Base-by-base conservation (phyloP, 2,888 invertebrate genomes). In the Rhagonycha fulva region DNA sequence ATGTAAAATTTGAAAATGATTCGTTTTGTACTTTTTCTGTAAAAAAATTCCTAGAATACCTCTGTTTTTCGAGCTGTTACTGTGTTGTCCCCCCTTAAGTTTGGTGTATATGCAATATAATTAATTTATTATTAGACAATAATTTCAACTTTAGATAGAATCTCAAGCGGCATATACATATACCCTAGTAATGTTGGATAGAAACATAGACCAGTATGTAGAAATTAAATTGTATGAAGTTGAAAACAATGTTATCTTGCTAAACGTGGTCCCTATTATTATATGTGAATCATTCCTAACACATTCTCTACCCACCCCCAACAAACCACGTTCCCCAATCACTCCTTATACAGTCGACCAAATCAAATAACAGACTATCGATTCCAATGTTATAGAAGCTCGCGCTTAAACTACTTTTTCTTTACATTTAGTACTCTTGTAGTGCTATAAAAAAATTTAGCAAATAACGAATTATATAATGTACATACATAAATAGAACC, bases 191-290 rank as follows among this genome's bases (percentile, higher is more conserved):
- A 47, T 12, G 47, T 47, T n/a, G 47, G 47, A 47, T 47, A 47
- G 47, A 47, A 47, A n/a, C 47, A 47, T 47, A 47, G 47, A 47
- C 47, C 47, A 47, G 47, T 47, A 47, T 47, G 47, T 47, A 47
- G 47, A 47, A 19, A 66, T 74, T 71, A 72, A 72, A 73, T 76
- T 70, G 63, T 73, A 70, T 61, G 68, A 68, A 76, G 68, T 71
- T 75, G 70, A 30, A 75, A 77, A 78, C 77, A 78, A 78, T 78
- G 75, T 75, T 78, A 78, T 78, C 77, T 71, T 72, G 62, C 70
- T 68, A 72, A 75, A 75, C 70, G 66, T 71, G 71, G 73, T 67
- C 71, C 61, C 75, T 63, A 71, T 78, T 77, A 77, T 77, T 78
- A 78, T 78, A 72, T 63, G 70, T 78, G 77, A 78, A 70, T 78